These are phyloP conservation scores for Eurytoma adleriae DNA, from an alignment of 2,888 invertebrate species.

Conservation along the genomic window DNA sequence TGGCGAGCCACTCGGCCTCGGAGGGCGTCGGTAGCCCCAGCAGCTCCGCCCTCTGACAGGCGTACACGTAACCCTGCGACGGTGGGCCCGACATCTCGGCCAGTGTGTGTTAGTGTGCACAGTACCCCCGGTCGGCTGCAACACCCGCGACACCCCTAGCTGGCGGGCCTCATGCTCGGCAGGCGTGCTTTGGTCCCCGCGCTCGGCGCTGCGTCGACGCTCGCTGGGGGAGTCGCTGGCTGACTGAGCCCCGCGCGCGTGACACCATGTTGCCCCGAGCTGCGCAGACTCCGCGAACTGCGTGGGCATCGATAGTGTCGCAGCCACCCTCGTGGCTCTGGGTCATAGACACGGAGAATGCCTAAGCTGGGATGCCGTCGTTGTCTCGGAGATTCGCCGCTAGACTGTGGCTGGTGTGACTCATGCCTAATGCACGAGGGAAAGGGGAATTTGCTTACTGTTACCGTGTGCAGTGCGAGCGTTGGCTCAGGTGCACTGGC, in stretches of 20 bases:
- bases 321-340: neutral
- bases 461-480: no score
- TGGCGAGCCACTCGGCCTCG: conserved; percentile 79
- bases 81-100: neutral
- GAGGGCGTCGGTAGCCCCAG: conserved; percentile 84
- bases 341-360: neutral
- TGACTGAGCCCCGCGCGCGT: neutral
- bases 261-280: conserved; percentile 44
- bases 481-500: no score
- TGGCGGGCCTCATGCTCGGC: neutral
- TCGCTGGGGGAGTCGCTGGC: neutral
- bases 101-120: neutral
- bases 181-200: neutral
- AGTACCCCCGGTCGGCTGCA: neutral
- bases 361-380: no score
- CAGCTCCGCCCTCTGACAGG: conserved; percentile 87
- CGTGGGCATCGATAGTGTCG: conserved; percentile 16
- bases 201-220: neutral
- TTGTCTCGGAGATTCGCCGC: no score
- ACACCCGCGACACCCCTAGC: neutral
- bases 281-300: conserved; percentile 38
- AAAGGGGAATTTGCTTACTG: no score
- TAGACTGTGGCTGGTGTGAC: no score
- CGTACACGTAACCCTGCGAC: conserved; percentile 80
- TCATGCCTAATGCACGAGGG: no score